These are phyloP conservation scores for Metallyticus violacea DNA, from an alignment of 2,888 invertebrate genomes.

Conservation along the genomic window DNA sequence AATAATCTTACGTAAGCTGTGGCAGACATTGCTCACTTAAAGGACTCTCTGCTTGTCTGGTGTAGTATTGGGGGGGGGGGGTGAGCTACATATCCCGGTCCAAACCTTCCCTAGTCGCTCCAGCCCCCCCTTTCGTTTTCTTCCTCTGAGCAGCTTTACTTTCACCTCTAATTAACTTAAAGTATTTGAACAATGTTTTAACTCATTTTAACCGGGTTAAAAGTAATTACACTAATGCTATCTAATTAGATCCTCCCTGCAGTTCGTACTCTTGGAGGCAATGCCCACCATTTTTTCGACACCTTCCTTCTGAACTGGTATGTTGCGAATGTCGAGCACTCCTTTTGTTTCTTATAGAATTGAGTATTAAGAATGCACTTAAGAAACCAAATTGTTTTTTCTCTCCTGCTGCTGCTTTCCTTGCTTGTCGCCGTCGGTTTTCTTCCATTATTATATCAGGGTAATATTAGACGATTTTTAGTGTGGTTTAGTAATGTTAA, in stretches of 20 bases:
- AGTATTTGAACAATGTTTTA: slow-evolving; percentile 26
- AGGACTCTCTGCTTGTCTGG: neutral
- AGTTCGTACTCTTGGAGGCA: neutral
- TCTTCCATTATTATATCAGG: too few species aligned
- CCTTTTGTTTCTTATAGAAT: neutral
- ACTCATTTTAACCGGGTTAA: slow-evolving; percentile 23
- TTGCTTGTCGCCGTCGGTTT: too few species aligned
- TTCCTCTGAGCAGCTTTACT: neutral
- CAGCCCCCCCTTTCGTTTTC: neutral
- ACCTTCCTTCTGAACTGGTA: neutral
- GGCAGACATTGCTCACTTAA: too few species aligned
- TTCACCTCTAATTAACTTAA: slow-evolving; percentile 22
- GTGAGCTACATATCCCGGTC: neutral
- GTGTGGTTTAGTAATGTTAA: too few species aligned
- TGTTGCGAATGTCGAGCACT: neutral
- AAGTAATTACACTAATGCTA: slow-evolving; percentile 22
- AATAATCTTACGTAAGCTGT: neutral
- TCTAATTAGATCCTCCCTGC: slow-evolving; percentile 16
- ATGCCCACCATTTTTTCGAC: neutral
- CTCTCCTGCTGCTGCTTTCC: too few species aligned
- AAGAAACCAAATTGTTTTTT: neutral
- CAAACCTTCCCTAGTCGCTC: neutral
- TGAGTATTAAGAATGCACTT: neutral
- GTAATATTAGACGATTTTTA: too few species aligned
- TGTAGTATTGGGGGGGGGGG: neutral